Evolutionary conservation across 2,113 vertebrate genomes (phyloP), one percentile per base, ranked within the genome.

Genomic region (Carassius auratus): DNA sequence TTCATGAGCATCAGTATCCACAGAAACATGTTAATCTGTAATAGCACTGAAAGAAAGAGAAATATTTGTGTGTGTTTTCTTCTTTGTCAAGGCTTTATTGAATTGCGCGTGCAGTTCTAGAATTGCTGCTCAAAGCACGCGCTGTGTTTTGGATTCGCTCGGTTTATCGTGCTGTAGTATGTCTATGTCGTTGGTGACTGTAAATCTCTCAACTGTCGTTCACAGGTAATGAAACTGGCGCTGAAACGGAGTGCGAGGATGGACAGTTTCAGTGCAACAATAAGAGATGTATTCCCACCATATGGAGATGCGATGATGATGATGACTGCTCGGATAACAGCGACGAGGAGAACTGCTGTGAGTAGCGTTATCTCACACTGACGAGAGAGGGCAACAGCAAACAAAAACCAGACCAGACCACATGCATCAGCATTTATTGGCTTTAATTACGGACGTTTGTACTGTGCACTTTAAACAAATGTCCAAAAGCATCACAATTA

Each of bases 241-340:
- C 93, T 7, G 93, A 92, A 76, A 94, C 96, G 88, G 95, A 96
- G 90, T 99, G 98, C 77, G 96, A 97, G 88, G 95, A 96, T 90
- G 92, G 96, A 91, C 97, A 99, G 92, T 99, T 99, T 91, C 97
- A 97, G 92, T 99, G 98, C 92, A 94, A 92, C 91, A 99, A 99
- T 89, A 93, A 95, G 88, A 96, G 97, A 89, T 99, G 98, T 91
- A 98, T 99, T 87, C 97, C 97, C 23, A 96, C 94, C 21, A 91
- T 99, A 90, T 99, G 98, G 98, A 96, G 96, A 88, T 99, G 98
- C 78, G 98, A 99, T 87, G 98, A 98, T 87, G 98, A 99, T 81
- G 96, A 99, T 86, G 98, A 99, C 92, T 99, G 97, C 89, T 95
- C 96, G 6, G 97, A 99, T 92, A 98, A 99, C 94, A 99, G 98